phyloP scores from a whole-genome alignment of 2,888 invertebrate genomes.

The Reticulitermes lucifugus region DNA sequence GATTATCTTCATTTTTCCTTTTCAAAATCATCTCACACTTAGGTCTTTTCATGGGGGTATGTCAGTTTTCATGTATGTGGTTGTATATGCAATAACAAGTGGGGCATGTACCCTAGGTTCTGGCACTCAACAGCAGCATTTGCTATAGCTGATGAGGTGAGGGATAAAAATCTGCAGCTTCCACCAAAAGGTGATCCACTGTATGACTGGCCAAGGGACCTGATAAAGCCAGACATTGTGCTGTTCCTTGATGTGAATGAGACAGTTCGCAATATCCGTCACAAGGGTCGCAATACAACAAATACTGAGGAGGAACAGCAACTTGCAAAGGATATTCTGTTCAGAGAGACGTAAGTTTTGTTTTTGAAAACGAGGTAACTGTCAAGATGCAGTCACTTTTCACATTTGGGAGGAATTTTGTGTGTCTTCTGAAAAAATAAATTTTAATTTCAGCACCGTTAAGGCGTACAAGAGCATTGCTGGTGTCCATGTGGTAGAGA shows the following conservation, averaged over 20 bases:
- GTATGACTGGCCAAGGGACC: slow-evolving; percentile 64
- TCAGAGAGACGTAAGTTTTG: slow-evolving; percentile 31
- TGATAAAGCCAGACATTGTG: slow-evolving; percentile 63
- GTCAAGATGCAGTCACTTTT: too few relatives aligned
- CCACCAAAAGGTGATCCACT: slow-evolving; percentile 58
- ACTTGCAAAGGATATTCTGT: neutral
- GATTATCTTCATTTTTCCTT: too few relatives aligned
- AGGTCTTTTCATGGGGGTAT: too few relatives aligned
- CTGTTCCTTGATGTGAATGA: slow-evolving; percentile 63
- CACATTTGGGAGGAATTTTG: too few relatives aligned
- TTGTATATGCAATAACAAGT: neutral
- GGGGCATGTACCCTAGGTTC: slow-evolving; percentile 58
- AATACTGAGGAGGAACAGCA: slow-evolving; percentile 28
- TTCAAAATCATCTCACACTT: too few relatives aligned
- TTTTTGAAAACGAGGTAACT: too few relatives aligned
- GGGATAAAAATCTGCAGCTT: slow-evolving; percentile 57
- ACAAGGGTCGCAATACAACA: slow-evolving; percentile 51
- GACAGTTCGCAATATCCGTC: slow-evolving; percentile 60
- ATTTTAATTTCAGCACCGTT: neutral
- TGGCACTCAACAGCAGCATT: slow-evolving; percentile 66
- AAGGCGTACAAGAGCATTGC: neutral
- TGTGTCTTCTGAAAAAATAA: neutral
- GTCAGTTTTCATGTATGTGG: too few relatives aligned
- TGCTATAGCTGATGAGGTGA: slow-evolving; percentile 61
- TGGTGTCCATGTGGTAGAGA: neutral